These are phyloP conservation scores for Latrodectus elegans DNA, from an alignment of 2,888 invertebrate species.

Conservation along the genomic window DNA sequence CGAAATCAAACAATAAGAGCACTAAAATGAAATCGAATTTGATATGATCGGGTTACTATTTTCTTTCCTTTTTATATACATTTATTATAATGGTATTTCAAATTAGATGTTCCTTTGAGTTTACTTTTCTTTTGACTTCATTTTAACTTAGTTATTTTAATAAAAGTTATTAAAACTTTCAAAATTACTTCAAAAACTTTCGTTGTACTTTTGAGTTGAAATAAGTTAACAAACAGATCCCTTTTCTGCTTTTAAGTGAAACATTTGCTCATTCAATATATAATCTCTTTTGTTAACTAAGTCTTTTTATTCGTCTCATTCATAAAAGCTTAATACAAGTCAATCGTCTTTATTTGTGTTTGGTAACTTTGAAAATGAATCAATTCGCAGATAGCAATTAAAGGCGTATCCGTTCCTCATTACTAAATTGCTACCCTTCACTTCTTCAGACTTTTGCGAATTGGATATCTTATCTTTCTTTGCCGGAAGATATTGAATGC, in stretches of 20 bases:
- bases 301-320: not conserved
- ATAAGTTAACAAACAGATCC: too few species aligned
- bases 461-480: slow-evolving; percentile 24
- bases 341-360: slow-evolving; percentile 23
- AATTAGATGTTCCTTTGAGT: too few species aligned
- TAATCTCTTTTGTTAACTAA: not conserved
- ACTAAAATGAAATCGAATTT: too few species aligned
- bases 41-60: too few species aligned
- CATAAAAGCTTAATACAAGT: slow-evolving; percentile 13
- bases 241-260: not conserved
- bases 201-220: too few species aligned
- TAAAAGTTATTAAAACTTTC: too few species aligned
- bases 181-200: too few species aligned
- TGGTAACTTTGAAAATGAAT: slow-evolving; percentile 25
- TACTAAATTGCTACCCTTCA: slow-evolving; percentile 54
- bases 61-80: too few species aligned
- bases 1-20: too few species aligned
- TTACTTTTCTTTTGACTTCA: too few species aligned
- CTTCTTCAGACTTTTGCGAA: slow-evolving; percentile 3
- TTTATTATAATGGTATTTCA: too few species aligned
- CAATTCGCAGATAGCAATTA: slow-evolving; percentile 39
- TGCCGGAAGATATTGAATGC: slow-evolving; percentile 18
- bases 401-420: slow-evolving; percentile 38
- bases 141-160: too few species aligned
- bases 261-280: not conserved